Evolutionary conservation across 1,140 invertebrate genomes (phyloP), one percentile per base, ranked within the genome.

Genomic region (Zaprionus davidi): DNA sequence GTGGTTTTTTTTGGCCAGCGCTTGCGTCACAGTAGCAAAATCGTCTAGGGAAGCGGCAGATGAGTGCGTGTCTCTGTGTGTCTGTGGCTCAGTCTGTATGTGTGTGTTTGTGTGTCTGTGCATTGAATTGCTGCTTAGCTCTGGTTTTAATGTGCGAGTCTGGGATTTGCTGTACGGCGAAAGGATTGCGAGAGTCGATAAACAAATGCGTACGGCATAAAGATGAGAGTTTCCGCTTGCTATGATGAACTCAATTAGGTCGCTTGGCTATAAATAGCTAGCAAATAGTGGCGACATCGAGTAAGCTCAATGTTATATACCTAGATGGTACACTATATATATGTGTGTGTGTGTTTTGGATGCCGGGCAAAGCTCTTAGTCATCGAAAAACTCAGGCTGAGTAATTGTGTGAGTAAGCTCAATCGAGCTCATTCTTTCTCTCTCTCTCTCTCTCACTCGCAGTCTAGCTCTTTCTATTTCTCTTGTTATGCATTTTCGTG

Each of bases 21-120:
- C 77, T 86, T 86, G 78, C 83, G 83, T 86, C 83, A 86, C 83
- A 80, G 59, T 74, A 59, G 49, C 63, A 76, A 78, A 76, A 56
- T 58, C 57, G 76, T 76, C 77, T 77, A 72, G 71, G 36, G 68
- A 76, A 72, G 64, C 71, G 59, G 38, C 72, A 75, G 72, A 71
- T 70, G 58, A 70, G 66, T 65, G 60, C 38, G 71, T 44, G n/a
- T 44, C n/a, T 46, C 6, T 69, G 13, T 74, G 57, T 20, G 28
- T 62, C 13, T 63, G 51, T 56, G 44, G 12, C 15, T 17, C 3
- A 44, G 22, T 31, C 0, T 31, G 28, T 1, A 28, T 74, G 57
- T 15, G 11, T 38, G 15, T 64, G 41, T 57, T 22, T 56, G 24
- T 75, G 38, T 70, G 31, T 31, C 41, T 44, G 51, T 57, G 38